Base-by-base conservation (phyloP, 23 tunicate genomes). In the Halocynthia roretzi region DNA sequence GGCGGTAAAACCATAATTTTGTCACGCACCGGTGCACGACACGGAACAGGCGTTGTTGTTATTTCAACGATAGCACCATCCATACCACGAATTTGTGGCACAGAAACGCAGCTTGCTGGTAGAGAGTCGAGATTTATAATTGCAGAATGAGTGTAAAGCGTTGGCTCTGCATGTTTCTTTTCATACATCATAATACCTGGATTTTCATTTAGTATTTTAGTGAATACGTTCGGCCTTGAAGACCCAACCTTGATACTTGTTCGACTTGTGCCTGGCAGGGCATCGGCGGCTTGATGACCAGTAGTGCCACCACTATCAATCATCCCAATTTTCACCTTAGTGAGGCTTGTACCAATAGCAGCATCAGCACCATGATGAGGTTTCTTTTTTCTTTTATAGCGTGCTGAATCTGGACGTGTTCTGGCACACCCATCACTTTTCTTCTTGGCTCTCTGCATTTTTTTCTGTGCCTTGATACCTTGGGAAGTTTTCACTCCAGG, bases 101-200 rank as follows among this genome's bases (percentile, higher is more conserved):
- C 44, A 31, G 44, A 31, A 14, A 8, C 78, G 15, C 23, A 22
- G 56, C 21, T 14, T 12, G 62, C 31, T 54, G 78, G 21, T 54
- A 74, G 19, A 10, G 55, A 54, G 31, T 54, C 64, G 56, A 74
- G 78, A 74, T 74, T 74, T 8, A 74, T 74, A 21, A 74, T 56
- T 9, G 78, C 78, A 56, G 78, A 50, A 54, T 56, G 78, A 5
- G 56, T 74, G 63, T 14, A 74, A 19, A 54, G 55, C 5, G 31
- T 23, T 50, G 56, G 78, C 5, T 56, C 20, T 4, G 63, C 62
- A 15, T 74, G 55, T 48, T 40, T 65, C 5, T 65, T 5, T 8
- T 74, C 78, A 54, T 74, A 74, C 64, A 74, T 19, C 12, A 64
- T 74, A 0, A 74, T 64, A 20, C 78, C 78, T 8, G 62, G 62